phyloP scores from a whole-genome alignment of 2,113 vertebrate species.

The Microcebus tavaratra region DNA sequence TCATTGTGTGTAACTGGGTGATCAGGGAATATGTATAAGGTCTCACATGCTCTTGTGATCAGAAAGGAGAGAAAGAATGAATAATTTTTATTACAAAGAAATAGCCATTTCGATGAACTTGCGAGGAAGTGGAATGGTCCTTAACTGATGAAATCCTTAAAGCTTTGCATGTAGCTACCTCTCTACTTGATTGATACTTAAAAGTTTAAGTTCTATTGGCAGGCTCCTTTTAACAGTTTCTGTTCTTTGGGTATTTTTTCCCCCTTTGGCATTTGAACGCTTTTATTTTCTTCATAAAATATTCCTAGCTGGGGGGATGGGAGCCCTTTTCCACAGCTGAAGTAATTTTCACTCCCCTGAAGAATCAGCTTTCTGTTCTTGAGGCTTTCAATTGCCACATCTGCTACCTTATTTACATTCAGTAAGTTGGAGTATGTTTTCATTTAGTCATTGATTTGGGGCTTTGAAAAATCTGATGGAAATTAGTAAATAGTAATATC shows the following conservation, averaged over 20 bases:
- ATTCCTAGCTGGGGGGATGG: conserved; percentile 5
- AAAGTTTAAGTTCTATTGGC: neutral
- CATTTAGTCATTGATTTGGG: conserved; percentile 48
- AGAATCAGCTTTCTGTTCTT: conserved; percentile 60
- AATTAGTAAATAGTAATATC: conserved; percentile 52
- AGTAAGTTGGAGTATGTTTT: conserved; percentile 47
- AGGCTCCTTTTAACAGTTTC: conserved; percentile 67
- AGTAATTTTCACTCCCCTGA: conserved; percentile 37
- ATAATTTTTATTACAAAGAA: conserved; percentile 60
- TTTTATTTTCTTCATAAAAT: conserved; percentile 66
- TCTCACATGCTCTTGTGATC: conserved; percentile 56
- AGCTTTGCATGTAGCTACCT: conserved; percentile 45
- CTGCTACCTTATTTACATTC: conserved; percentile 47
- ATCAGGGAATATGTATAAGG: neutral
- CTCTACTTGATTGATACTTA: conserved; percentile 49
- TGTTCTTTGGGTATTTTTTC: conserved; percentile 21
- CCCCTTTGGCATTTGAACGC: conserved; percentile 40
- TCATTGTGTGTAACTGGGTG: neutral
- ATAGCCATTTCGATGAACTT: conserved; percentile 57
- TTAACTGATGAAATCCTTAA: conserved; percentile 45
- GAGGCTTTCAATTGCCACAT: conserved; percentile 37
- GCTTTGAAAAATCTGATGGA: conserved; percentile 58
- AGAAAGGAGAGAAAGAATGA: conserved; percentile 39
- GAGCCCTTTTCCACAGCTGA: conserved; percentile 50
- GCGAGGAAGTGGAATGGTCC: conserved; percentile 32